Percentiles rank a stretch among this genome's conserved stretches.
Conservation (phyloP, 1,140 invertebrate genomes). For the Drosophila sturtevanti region DNA sequence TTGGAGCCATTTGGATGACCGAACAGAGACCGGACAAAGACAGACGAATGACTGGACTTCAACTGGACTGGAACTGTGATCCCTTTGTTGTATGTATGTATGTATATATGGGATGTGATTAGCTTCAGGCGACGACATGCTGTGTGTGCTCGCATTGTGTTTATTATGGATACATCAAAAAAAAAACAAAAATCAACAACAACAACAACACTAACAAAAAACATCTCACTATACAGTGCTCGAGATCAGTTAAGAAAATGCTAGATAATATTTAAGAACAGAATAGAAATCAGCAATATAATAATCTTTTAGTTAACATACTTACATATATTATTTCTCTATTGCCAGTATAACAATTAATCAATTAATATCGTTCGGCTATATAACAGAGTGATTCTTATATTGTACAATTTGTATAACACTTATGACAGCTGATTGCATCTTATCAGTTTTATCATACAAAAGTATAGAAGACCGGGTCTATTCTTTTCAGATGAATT, state of each 20-base stretch:
- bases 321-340: no score
- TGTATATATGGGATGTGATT: conserved; percentile 14
- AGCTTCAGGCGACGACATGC: conserved; percentile 68
- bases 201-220: conserved; percentile 15
- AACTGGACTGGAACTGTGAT: conserved; percentile 28
- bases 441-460: no score
- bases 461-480: no score
- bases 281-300: no score
- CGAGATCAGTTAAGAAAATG: neutral
- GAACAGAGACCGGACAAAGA: neutral
- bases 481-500: no score
- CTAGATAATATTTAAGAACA: conserved; percentile 3
- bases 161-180: neutral
- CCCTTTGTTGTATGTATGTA: no score
- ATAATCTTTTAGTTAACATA: no score
- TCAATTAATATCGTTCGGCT: no score
- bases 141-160: conserved; percentile 37
- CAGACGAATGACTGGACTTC: conserved; percentile 21
- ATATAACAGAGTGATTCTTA: no score
- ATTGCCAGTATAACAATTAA: no score
- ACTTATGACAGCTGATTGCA: no score
- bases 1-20: conserved; percentile 30
- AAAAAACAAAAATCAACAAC: conserved; percentile 17
- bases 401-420: no score
- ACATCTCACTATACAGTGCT: neutral